These are phyloP conservation scores for Nasonia vitripennis DNA, from an alignment of 1,140 invertebrate species.

Conservation along the genomic window DNA sequence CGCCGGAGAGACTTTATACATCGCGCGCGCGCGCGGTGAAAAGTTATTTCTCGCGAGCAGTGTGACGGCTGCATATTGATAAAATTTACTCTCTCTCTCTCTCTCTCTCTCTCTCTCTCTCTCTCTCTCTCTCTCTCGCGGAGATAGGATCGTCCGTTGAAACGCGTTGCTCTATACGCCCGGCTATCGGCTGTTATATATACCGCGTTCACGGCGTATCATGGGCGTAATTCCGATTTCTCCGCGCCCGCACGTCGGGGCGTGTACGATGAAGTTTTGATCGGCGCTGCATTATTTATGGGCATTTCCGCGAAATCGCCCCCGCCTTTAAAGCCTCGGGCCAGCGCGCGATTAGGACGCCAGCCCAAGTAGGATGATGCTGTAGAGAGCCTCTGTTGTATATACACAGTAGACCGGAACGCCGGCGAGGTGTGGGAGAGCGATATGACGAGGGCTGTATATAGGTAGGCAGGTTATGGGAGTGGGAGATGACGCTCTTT, in stretches of 20 bases:
- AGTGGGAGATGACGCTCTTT: no score
- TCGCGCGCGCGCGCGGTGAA: neutral
- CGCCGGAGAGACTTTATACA: neutral
- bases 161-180: neutral
- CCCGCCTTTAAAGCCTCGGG: neutral
- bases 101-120: no score
- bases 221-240: neutral
- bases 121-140: no score
- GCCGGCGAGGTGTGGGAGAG: no score
- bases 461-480: no score
- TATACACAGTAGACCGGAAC: no score
- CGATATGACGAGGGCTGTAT: no score
- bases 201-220: neutral
- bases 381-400: no score
- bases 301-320: constrained; percentile 21
- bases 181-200: no score
- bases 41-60: constrained; percentile 37
- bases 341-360: neutral
- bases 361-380: neutral
- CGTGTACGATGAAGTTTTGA: constrained; percentile 26
- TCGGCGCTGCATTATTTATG: constrained; percentile 49
- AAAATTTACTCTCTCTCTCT: neutral
- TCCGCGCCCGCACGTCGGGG: neutral
- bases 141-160: neutral
- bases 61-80: neutral